Evolutionary conservation across 2,113 vertebrate genomes (phyloP).

Genomic region (Vidua chalybeata): DNA sequence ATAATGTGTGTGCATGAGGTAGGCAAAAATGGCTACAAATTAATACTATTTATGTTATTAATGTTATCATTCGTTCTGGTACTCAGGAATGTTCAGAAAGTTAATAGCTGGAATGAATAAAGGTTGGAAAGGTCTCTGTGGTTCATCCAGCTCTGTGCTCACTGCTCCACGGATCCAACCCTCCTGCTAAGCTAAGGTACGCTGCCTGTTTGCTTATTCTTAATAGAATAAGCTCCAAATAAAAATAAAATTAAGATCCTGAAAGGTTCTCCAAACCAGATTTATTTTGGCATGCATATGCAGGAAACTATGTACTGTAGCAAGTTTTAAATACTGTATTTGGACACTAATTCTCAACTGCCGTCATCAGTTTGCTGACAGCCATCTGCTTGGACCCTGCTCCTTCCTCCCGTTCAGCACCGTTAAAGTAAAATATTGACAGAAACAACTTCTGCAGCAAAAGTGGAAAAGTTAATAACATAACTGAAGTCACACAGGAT

Average conservation of each 20-base stretch:
- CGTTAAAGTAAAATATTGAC: slow-evolving; percentile 72
- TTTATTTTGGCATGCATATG: slow-evolving; percentile 77
- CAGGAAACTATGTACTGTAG: slow-evolving; percentile 75
- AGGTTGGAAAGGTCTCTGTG: neutral
- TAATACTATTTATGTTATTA: neutral
- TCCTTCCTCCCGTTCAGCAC: slow-evolving; percentile 71
- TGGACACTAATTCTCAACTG: slow-evolving; percentile 78
- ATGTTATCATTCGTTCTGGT: neutral
- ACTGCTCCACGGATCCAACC: neutral
- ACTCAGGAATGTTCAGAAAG: neutral
- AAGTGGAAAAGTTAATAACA: slow-evolving; percentile 65
- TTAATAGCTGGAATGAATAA: neutral
- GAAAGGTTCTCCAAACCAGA: slow-evolving; percentile 75
- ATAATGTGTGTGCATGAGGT: neutral
- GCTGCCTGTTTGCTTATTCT: slow-evolving; percentile 20
- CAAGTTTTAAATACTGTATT: slow-evolving; percentile 79
- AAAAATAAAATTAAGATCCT: slow-evolving; percentile 66
- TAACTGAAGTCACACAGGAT: slow-evolving; percentile 46
- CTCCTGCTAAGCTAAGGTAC: neutral
- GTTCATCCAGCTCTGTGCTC: neutral
- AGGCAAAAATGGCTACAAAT: neutral
- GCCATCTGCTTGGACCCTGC: slow-evolving; percentile 79
- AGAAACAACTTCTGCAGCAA: slow-evolving; percentile 70
- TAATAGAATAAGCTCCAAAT: slow-evolving; percentile 65
- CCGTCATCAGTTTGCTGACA: slow-evolving; percentile 78